Conservation (phyloP, 2,888 invertebrate species). For the Drosophila subquinaria region DNA sequence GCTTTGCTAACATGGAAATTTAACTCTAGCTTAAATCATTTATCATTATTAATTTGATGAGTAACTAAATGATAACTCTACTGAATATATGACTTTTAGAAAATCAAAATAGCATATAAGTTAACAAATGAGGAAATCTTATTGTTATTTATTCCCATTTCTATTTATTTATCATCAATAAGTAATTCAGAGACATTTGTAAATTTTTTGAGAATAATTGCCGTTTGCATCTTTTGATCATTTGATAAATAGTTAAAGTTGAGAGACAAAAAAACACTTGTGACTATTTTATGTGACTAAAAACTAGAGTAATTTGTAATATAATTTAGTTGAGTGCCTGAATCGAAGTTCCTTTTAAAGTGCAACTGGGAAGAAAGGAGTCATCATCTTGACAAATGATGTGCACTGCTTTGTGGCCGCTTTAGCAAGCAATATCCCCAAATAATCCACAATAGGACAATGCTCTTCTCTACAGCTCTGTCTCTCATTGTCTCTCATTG, state of each 20-base stretch:
- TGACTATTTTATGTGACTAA: neutral
- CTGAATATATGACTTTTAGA: neutral
- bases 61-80: neutral
- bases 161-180: neutral
- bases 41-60: neutral
- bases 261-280: neutral
- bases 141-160: neutral
- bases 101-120: neutral
- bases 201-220: too few relatives aligned
- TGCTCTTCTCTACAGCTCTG: neutral
- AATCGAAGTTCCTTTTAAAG: neutral
- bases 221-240: too few relatives aligned
- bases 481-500: neutral
- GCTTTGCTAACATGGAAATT: neutral
- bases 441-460: slow-evolving; percentile 36
- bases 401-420: slow-evolving; percentile 33
- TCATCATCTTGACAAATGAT: slow-evolving; percentile 49
- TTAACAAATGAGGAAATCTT: neutral
- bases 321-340: neutral
- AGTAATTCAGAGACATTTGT: too few relatives aligned
- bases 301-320: neutral
- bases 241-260: neutral
- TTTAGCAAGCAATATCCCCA: slow-evolving; percentile 26
- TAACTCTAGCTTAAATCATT: neutral
- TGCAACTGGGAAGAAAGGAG: neutral